A percentile compares a stretch with the other conserved stretches of the same genome.
These are phyloP conservation scores for Apis laboriosa DNA, from an alignment of 1,140 invertebrate genomes.

Conservation along the genomic window DNA sequence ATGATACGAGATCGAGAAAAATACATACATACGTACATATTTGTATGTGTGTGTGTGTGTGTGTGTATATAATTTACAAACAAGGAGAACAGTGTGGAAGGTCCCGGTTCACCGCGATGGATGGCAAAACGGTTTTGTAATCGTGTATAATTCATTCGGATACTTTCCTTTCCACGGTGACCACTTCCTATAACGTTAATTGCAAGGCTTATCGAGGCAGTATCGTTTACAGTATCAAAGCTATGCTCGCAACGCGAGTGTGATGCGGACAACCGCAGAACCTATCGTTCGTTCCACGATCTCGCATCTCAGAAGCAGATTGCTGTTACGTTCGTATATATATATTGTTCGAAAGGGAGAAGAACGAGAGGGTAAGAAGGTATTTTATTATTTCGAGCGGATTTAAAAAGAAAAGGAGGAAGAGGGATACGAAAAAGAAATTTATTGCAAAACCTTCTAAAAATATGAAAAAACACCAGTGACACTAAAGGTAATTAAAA, in stretches of 20 bases:
- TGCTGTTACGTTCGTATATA: not conserved
- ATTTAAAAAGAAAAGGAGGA: no score
- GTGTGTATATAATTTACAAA: constrained; percentile 10
- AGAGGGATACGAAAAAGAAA: no score
- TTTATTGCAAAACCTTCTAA: no score
- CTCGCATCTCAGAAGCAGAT: not conserved
- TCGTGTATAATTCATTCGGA: constrained; percentile 47
- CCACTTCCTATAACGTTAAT: constrained; percentile 65
- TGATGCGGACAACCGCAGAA: not conserved
- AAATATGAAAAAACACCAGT: no score
- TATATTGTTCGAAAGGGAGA: not conserved
- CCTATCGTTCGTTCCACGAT: not conserved
- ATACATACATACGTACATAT: not conserved
- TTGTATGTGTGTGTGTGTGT: fast-evolving
- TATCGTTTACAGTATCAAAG: constrained; percentile 55
- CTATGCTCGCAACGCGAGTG: not conserved
- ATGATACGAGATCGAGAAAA: not conserved
- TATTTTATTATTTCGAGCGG: no score
- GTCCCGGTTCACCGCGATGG: not conserved
- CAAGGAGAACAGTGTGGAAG: constrained; percentile 3
- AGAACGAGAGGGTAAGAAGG: no score
- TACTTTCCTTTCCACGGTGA: constrained; percentile 29
- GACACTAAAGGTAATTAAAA: no score
- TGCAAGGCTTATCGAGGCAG: constrained; percentile 47
- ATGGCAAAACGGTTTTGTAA: not conserved